Base-by-base conservation (phyloP, 1,140 invertebrate species). In the Drosophila mojavensis region DNA sequence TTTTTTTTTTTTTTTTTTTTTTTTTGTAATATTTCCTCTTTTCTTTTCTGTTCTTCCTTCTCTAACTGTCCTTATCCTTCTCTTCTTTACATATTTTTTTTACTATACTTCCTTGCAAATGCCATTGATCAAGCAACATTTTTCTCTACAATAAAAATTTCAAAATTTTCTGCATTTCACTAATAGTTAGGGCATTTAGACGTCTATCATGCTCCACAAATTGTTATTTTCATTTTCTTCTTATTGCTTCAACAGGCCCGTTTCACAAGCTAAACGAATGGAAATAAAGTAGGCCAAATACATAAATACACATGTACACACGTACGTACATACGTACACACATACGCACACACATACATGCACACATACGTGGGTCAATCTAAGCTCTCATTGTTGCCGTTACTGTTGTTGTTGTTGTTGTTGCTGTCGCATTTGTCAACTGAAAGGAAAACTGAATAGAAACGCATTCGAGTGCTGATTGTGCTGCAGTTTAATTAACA, bases 211-310 rank as follows among this genome's bases (percentile, higher is more conserved):
- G 13, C 5, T 47, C 9, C 36, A 39, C 3, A 6, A 45, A 28
- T 13, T 26, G 30, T 65, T 43, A 28, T 55, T 39, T 20, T 50
- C 45, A 47, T 63, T 70, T 69, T 72, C 71, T 50, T 71, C 59
- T 70, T 58, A 43, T 68, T 67, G 62, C 68, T 47, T 50, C 26
- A 62, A 68, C 65, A 75, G 62, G 26, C 75, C 61, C 47, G 61
- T 45, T 54, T 43, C 69, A 68, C 54, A 61, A 75, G 73, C 82
- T 76, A 67, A 71, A 54, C 41, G 45, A 83, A 88, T 83, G 75
- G 79, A 86, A 65, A 78, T 84, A 86, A 88, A 89, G 80, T 88
- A 76, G 83, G 83, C 73, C 83, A 88, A 70, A 89, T 66, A 78
- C 24, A 75, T 39, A 51, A 48, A 48, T 17, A 33, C 30, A 54